Base-by-base conservation (phyloP, 2,797 vertebrate genomes). In the Phrynocephalus vlangalii region DNA sequence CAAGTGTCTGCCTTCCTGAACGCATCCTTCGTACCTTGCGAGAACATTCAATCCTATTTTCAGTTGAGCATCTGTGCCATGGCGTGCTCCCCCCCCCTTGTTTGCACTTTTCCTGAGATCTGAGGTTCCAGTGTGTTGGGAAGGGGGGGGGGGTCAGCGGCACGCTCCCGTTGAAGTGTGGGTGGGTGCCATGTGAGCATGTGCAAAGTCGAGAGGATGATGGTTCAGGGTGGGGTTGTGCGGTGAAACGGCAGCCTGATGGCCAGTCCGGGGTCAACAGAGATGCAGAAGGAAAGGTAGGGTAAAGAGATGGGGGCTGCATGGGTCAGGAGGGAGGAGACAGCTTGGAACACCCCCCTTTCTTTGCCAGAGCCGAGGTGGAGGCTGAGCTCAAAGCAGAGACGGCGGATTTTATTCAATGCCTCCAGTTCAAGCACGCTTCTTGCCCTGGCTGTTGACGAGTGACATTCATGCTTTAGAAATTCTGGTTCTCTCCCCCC, bases 151-250 rank as follows among this genome's bases (percentile, higher is more conserved):
- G 15, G 33, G 63, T 60, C 11, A 24, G 48, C 71, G 56, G 44
- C 10, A 22, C 26, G n/a, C 76, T 77, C 87, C 83, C 83, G 44
- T 80, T 82, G 33, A 80, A 82, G 83, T 81, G 87, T 88, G 83
- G 72, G 87, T 44, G 26, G 56, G 83, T 60, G 48, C 52, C 6
- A 1, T 44, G 63, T 77, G 87, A 89, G 72, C 87, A 85, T 82
- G 72, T 85, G 83, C 71, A 0, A 67, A 85, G 63, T 56, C 8
- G 26, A 20, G 60, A 8, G 6, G 56, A 60, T 11, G 81, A 44
- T 60, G 72, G 22, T 38, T 20, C 22, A 13, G 3, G 22, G 10
- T 24, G 48, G 9, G 13, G 38, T 44, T 56, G 2, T 56, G 13
- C 22, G 26, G 26, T 10, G 82, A 56, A 56, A 84, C 76, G 75